Conservation (phyloP, 2,888 invertebrate genomes). For the Phasia obesa region DNA sequence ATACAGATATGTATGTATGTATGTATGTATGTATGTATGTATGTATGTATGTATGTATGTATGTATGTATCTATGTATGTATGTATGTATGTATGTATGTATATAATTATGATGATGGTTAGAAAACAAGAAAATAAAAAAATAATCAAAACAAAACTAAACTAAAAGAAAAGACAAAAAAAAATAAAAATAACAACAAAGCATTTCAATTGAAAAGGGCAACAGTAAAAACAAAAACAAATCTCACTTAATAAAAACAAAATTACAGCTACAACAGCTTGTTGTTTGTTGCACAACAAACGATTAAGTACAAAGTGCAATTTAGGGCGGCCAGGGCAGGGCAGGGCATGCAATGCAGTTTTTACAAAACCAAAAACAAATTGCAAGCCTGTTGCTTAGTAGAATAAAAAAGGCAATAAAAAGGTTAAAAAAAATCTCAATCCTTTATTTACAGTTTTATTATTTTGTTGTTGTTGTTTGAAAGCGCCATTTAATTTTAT, state of each 20-base stretch:
- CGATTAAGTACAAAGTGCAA: constrained; percentile 68
- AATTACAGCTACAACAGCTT: constrained; percentile 42
- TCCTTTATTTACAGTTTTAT: constrained; percentile 5
- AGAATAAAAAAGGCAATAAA: constrained; percentile 10
- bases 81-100: too few species aligned
- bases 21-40: neutral
- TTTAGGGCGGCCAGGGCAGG: constrained; percentile 52
- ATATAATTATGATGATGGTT: constrained; percentile 49
- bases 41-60: too few species aligned
- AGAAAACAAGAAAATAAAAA: constrained; percentile 65
- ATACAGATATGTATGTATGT: neutral
- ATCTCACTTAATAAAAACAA: constrained; percentile 30
- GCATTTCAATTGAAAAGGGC: constrained; percentile 63
- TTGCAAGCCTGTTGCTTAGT: constrained; percentile 59
- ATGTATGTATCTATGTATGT: too few species aligned
- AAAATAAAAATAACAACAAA: constrained; percentile 35
- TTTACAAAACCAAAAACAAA: constrained; percentile 3
- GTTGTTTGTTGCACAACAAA: too few species aligned
- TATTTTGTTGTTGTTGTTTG: neutral
- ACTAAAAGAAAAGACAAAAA: neutral
- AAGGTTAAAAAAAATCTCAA: constrained; percentile 3
- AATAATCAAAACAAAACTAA: constrained; percentile 56
- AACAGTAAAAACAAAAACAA: constrained; percentile 55
- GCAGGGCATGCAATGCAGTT: constrained; percentile 32
- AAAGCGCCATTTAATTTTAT: constrained; percentile 31